Base-by-base conservation (phyloP, 2,888 invertebrate genomes). In the Thecophora atra region DNA sequence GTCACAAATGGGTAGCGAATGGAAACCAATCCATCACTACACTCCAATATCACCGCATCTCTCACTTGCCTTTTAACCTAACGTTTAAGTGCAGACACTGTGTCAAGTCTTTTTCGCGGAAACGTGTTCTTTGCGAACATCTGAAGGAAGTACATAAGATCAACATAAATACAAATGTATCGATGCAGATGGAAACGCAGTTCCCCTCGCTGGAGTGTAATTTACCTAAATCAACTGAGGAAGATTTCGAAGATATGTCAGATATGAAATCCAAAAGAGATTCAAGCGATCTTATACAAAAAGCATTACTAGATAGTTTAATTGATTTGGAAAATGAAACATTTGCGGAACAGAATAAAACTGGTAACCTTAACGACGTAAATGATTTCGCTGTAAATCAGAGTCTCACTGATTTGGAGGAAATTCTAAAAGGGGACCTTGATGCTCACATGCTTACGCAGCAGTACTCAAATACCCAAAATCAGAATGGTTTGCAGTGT, bases 71-170 rank as follows among this genome's bases (percentile, higher is more conserved):
- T 5, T 80, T 76, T 75, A 75, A 78, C 2, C 77, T 81, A 5
- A 83, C 82, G 0, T 83, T 84, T 66, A 79, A 80, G 1, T 83
- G 84, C 70, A 78, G 78, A 5, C 80, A 83, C 62, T 83, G 83
- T 51, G 75, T 76, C 0, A 70, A 74, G 15, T 78, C 83, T 0
- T 83, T 78, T 60, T 78, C 80, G 1, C 72, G 84, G 4, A 80
- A 84, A 13, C 77, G 81, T 4, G 79, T 80, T 0, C 73, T 83
- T 0, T 83, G 82, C 28, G 78, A 77, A 24, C 77, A 77, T 74
- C 72, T 78, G 11, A 58, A 47, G 11, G 44, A 17, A 26, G 69
- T 60, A 13, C 69, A 69, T 47, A 44, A 44, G 3, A 11, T 69
- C 3, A 21, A 54, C 21, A 21, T 21, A 21, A n/a, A 21, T 6